Evolutionary conservation across 1,140 invertebrate genomes (phyloP).

Genomic region (Pantala flavescens): DNA sequence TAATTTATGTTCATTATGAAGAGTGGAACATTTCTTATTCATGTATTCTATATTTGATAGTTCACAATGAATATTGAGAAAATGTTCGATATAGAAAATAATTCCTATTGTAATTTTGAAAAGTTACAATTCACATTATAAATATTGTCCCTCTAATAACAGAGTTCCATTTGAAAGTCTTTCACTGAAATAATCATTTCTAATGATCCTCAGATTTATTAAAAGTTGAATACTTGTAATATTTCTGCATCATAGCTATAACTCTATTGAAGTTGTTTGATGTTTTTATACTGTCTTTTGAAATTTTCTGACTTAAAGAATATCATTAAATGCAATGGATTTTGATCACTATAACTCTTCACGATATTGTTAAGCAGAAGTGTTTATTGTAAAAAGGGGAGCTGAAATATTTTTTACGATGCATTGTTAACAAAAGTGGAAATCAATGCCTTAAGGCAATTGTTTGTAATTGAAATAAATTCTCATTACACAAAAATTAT

Average conservation of each 20-base stretch:
- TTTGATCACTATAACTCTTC: background rate
- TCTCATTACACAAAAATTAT: background rate
- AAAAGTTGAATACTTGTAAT: background rate
- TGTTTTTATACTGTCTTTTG: slow-evolving; percentile 10
- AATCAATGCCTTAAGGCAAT: background rate
- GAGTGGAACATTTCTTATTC: background rate
- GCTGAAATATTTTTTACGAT: background rate
- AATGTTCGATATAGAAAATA: background rate
- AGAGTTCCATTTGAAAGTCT: slow-evolving; percentile 4
- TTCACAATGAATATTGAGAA: background rate
- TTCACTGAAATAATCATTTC: background rate
- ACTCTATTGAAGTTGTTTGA: background rate
- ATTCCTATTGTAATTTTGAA: background rate
- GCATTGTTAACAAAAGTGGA: background rate
- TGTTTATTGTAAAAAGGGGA: background rate
- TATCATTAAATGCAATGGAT: background rate
- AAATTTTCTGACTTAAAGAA: background rate
- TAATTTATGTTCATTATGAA: background rate
- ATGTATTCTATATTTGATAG: background rate
- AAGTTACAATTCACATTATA: background rate
- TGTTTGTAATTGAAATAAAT: slow-evolving; percentile 1
- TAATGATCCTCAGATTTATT: background rate
- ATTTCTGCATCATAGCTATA: background rate
- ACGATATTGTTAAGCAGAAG: slow-evolving; percentile 2
- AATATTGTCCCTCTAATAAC: background rate